Base-by-base conservation (phyloP, 2,797 vertebrate genomes). In the Limnodromus scolopaceus region DNA sequence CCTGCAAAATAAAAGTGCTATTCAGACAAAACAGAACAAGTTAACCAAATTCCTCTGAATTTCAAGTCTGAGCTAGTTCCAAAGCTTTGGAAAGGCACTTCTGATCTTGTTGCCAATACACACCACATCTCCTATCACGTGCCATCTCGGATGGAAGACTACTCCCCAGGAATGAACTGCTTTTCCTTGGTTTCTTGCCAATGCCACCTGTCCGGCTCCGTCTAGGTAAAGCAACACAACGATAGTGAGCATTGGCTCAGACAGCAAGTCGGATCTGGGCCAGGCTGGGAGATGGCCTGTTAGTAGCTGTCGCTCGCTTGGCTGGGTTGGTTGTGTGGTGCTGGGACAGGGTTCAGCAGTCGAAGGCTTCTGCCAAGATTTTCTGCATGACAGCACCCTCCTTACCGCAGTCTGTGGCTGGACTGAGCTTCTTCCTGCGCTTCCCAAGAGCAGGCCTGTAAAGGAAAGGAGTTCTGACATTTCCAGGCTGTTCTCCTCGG, bases 21-120 rank as follows among this genome's bases (percentile, higher is more conserved):
- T 87, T 89, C 91, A 96, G 94, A 94, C 85, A 89, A 93, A 96
- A 94, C 78, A 94, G 81, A 96, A 89, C 32, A 83, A 96, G 81
- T 74, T 94, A 91, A 96, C 83, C 87, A 93, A 94, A 95, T 80
- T 90, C 72, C 80, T 82, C 76, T 78, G 80, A 88, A 92, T 93
- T 94, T 87, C 80, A 82, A 95, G 51, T 57, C 75, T 92, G 87
- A 89, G 38, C 53, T 68, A 16, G 82, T 89, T 92, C 91, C 92
- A 96, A 79, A 53, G 61, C 74, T 69, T 87, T 64, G 30, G 61
- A 45, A 64, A 92, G 90, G 90, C 79, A 82, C 54, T 86, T 92
- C 83, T 72, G 79, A 96, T 94, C 87, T 76, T 15, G 13, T 77
- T 94, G 96, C 93, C 94, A 94, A 34, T 24, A 11, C 3, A 5